Conservation (phyloP, 2,888 invertebrate genomes). For the Cactoblastis cactorum region DNA sequence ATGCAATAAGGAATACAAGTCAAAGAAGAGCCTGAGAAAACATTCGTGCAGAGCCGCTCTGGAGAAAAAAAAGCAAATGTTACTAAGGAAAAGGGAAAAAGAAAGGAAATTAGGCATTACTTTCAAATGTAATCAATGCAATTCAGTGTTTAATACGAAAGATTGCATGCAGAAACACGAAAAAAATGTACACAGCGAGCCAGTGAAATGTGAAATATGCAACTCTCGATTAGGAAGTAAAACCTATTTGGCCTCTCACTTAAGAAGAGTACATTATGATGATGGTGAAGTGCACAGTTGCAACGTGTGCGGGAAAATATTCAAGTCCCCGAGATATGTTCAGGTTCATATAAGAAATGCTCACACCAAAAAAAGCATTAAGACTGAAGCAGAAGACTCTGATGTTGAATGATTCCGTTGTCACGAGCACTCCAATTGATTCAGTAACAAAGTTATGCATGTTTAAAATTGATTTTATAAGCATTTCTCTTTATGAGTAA, state of each 20-base stretch:
- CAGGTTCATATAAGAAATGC: constrained; percentile 33
- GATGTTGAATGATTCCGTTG: too few relatives aligned
- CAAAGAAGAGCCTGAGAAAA: not conserved
- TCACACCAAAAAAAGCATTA: constrained; percentile 18
- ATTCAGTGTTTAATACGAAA: not conserved
- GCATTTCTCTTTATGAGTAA: too few relatives aligned
- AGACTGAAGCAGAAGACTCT: not conserved
- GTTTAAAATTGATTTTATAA: too few relatives aligned
- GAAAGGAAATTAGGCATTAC: not conserved
- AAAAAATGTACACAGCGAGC: constrained; percentile 17
- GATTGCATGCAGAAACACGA: constrained; percentile 13
- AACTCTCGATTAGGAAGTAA: constrained; percentile 31
- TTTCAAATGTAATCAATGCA: not conserved
- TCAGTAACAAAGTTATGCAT: too few relatives aligned
- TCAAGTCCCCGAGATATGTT: constrained; percentile 36
- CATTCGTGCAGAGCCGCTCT: not conserved
- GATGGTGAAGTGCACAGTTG: constrained; percentile 35
- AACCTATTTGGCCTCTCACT: constrained; percentile 30
- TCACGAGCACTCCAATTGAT: too few relatives aligned
- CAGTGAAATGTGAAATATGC: constrained; percentile 24
- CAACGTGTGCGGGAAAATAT: constrained; percentile 34
- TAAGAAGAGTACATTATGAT: constrained; percentile 33
- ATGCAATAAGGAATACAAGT: not conserved
- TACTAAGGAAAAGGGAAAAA: not conserved
- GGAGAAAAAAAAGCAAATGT: not conserved